These are phyloP conservation scores for Strongylocentrotus purpuratus DNA, from an alignment of 35 echinoderm and acorn worm species.

Conservation along the genomic window DNA sequence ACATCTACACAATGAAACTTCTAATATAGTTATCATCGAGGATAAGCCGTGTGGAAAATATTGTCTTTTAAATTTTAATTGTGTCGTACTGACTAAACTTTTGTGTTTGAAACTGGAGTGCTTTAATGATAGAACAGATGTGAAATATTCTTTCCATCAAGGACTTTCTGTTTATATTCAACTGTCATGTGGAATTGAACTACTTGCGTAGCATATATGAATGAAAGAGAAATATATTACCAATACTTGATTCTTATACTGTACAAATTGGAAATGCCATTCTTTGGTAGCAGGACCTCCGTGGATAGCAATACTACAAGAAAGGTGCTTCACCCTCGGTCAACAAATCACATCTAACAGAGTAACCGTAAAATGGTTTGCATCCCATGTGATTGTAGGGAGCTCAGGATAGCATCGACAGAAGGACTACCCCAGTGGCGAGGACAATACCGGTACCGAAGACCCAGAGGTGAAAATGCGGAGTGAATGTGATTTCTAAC, in stretches of 20 bases:
- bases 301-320: too few species aligned
- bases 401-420: not conserved
- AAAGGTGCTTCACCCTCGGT: too few species aligned
- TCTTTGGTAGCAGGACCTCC: too few species aligned
- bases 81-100: not conserved
- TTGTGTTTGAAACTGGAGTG: not conserved
- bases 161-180: not conserved
- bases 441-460: not conserved
- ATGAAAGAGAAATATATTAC: too few species aligned
- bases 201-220: too few species aligned
- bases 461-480: not conserved
- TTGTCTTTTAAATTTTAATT: not conserved
- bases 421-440: not conserved
- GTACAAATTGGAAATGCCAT: too few species aligned
- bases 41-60: not conserved
- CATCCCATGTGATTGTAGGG: not conserved
- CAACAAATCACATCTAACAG: too few species aligned
- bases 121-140: not conserved
- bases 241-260: too few species aligned
- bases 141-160: not conserved
- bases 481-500: too few species aligned
- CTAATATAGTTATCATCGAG: not conserved
- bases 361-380: too few species aligned
- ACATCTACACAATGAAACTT: not conserved
- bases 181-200: not conserved